Conservation (phyloP, 2,113 vertebrate genomes). For the Odontophorus gujanensis region DNA sequence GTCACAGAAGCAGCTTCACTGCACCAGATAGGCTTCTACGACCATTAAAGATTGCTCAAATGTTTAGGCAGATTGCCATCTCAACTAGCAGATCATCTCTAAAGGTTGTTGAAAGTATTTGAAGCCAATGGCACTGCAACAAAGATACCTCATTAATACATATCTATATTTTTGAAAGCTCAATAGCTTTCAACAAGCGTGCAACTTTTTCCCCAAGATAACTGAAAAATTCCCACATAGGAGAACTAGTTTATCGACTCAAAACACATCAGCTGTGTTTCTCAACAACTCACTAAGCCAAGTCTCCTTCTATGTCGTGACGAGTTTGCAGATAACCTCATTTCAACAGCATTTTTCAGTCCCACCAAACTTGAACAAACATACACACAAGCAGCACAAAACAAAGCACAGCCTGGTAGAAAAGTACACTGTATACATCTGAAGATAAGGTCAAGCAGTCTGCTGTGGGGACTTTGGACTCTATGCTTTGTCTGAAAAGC, state of each 20-base stretch:
- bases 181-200: constrained; percentile 2
- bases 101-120: not conserved
- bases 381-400: not conserved
- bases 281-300: not conserved
- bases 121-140: not conserved
- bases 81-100: not conserved
- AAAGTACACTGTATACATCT: not conserved
- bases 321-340: not conserved
- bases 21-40: not conserved
- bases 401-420: not conserved
- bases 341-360: not conserved
- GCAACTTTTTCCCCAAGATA: not conserved
- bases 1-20: constrained; percentile 22
- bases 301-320: not conserved
- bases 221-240: not conserved
- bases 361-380: not conserved
- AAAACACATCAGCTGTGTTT: not conserved
- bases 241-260: not conserved
- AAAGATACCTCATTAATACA: not conserved
- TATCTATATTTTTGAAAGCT: not conserved
- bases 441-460: constrained; percentile 31
- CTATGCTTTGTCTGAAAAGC: not conserved
- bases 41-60: not conserved
- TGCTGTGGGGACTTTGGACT: constrained; percentile 19
- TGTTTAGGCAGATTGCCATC: constrained; percentile 28